Evolutionary conservation across 2,888 invertebrate species (phyloP).

Genomic region (Heteromyza rotundicornis): DNA sequence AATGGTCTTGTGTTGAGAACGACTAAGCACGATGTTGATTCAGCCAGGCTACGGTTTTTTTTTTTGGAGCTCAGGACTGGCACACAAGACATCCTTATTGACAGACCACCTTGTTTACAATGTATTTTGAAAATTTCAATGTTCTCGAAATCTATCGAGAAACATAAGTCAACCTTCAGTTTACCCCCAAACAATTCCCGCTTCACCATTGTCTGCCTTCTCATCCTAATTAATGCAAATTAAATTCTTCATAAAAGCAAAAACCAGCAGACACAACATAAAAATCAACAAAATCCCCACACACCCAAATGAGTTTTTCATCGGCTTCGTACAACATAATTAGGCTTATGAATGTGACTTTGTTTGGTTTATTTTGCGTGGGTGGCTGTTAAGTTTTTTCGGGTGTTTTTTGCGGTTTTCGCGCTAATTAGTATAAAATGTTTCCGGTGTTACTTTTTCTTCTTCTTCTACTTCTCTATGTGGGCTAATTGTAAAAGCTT

Average conservation of each 20-base stretch:
- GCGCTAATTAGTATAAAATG: slow-evolving; percentile 4
- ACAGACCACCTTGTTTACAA: too few species aligned
- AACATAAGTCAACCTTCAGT: too few species aligned
- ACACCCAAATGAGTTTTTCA: background rate
- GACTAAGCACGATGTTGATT: too few species aligned
- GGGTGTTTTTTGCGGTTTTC: background rate
- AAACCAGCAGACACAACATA: too few species aligned
- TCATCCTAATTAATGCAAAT: background rate
- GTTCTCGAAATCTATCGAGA: too few species aligned
- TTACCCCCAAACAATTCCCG: too few species aligned
- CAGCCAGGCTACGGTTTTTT: too few species aligned
- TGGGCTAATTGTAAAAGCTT: background rate
- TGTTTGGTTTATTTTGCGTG: background rate
- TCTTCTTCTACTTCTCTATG: background rate
- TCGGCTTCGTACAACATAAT: background rate
- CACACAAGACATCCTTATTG: too few species aligned
- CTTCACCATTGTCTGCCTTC: slow-evolving; percentile 2
- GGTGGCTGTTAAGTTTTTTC: background rate
- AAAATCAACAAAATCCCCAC: background rate
- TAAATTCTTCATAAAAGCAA: background rate
- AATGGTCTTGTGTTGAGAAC: too few species aligned
- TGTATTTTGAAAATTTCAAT: too few species aligned
- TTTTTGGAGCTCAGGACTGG: too few species aligned
- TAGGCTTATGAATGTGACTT: background rate
- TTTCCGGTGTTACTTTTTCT: background rate